Evolutionary conservation across 2,113 vertebrate genomes (phyloP), one percentile per base, ranked within the genome.

Genomic region (Meriones unguiculatus): DNA sequence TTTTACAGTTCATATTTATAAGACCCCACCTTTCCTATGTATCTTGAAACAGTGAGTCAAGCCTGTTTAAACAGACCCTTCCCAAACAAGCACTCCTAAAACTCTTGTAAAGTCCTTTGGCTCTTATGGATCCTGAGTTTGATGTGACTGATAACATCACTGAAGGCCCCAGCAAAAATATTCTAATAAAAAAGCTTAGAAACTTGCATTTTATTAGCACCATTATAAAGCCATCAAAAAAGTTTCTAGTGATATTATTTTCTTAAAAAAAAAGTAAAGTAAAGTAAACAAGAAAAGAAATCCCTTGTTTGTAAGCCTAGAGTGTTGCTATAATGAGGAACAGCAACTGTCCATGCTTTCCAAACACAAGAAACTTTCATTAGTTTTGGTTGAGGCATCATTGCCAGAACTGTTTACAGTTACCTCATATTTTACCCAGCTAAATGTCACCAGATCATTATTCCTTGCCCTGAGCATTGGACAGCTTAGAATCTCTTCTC

Each of bases 121-220:
- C 20, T 38, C 67, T 69, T 76, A 5, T 35, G 30, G 24, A 35
- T 85, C 69, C 46, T 50, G 30, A 22, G 14, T 70, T 86, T 28
- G 30, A 11, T 85, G 69, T 57, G n/a, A 14, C 30, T 15, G 20
- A 18, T 1, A 54, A 5, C 1, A 25, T 7, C 2, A 92, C 1
- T 3, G 1, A 0, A 52, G 13, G 32, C 7, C 6, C 22, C 10
- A 46, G 3, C 1, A 14, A 2, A 72, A n/a, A 54, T 6, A 5
- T 7, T 92, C 7, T 75, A 10, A n/a, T 18, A 28, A 15, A 57
- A 35, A 35, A 90, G 22, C 20, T 52, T 86, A 30, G 22, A 89
- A 89, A 9, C 11, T 69, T 81, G 24, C 41, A 8, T 90, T 72
- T 92, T 87, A 76, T 57, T 88, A 72, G 28, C n/a, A 89, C 91